These are phyloP conservation scores for Cyrtodaria siliqua DNA, from an alignment of 2,888 invertebrate species.

Conservation along the genomic window DNA sequence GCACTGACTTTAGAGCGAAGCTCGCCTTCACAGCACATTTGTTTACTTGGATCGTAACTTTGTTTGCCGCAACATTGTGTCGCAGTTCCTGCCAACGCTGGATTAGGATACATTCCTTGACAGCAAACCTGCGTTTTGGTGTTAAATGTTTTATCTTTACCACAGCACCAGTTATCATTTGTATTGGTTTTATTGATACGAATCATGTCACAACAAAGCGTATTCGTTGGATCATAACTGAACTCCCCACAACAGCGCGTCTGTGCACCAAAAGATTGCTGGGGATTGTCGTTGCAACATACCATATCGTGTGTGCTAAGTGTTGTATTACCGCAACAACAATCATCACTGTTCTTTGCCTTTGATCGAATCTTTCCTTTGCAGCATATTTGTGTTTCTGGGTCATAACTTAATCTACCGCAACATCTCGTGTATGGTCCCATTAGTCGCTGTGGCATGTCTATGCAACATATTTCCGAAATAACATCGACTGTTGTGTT, in stretches of 20 bases:
- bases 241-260: constrained; percentile 47
- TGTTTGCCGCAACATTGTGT: constrained; percentile 51
- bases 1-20: constrained; percentile 28
- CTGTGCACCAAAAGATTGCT: constrained; percentile 32
- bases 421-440: constrained; percentile 42
- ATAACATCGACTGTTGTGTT: constrained; percentile 37
- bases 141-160: constrained; percentile 41
- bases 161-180: constrained; percentile 57
- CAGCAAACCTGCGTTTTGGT: constrained; percentile 50
- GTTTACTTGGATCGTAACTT: constrained; percentile 38
- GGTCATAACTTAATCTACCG: constrained; percentile 48
- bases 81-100: constrained; percentile 32
- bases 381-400: constrained; percentile 46
- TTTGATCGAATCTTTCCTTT: constrained; percentile 43
- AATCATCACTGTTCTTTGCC: constrained; percentile 30
- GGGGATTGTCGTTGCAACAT: constrained; percentile 51
- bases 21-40: constrained; percentile 44
- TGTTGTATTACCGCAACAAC: constrained; percentile 54
- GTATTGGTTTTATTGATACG: constrained; percentile 31
- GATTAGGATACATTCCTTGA: constrained; percentile 47
- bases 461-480: constrained; percentile 44
- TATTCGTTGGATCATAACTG: constrained; percentile 31
- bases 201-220: constrained; percentile 44
- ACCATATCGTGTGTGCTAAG: constrained; percentile 27
- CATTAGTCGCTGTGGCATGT: constrained; percentile 41